phyloP scores from a whole-genome alignment of 2,888 invertebrate genomes.

The Cerastis leucographa region DNA sequence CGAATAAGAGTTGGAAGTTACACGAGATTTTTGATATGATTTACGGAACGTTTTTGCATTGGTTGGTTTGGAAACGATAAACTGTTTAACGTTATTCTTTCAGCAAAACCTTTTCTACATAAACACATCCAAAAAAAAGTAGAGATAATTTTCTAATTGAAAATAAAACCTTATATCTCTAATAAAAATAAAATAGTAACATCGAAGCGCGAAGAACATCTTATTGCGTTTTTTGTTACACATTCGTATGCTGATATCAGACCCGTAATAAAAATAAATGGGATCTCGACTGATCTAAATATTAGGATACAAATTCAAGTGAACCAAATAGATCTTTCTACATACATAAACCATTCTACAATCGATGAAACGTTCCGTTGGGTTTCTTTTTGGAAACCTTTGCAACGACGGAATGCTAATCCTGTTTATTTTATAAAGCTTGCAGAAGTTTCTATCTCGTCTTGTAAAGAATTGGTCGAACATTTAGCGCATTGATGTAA shows the following conservation, averaged over 20 bases:
- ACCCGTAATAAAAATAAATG: slow-evolving; percentile 85
- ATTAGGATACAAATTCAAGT: slow-evolving; percentile 82
- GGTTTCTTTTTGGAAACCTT: slow-evolving; percentile 26
- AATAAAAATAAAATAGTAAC: slow-evolving; percentile 55
- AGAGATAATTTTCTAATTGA: slow-evolving; percentile 55
- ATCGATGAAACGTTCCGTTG: slow-evolving; percentile 45
- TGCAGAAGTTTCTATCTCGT: neutral
- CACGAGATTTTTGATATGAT: neutral
- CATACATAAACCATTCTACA: slow-evolving; percentile 61
- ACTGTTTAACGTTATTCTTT: neutral
- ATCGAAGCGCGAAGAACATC: slow-evolving; percentile 70
- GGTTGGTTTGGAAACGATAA: neutral
- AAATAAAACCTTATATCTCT: slow-evolving; percentile 51
- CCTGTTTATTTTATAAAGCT: slow-evolving; percentile 21
- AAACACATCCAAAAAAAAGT: slow-evolving; percentile 2
- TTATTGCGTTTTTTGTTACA: slow-evolving; percentile 78
- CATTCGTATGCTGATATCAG: slow-evolving; percentile 85
- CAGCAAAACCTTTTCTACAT: too few relatives aligned
- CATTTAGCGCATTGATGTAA: neutral
- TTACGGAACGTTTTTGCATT: neutral
- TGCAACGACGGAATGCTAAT: slow-evolving; percentile 12
- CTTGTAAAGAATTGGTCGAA: neutral
- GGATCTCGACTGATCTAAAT: slow-evolving; percentile 83
- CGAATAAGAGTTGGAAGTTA: neutral
- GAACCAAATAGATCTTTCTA: slow-evolving; percentile 71